Base-by-base conservation (phyloP, 2,113 vertebrate genomes). In the Crypturellus undulatus region DNA sequence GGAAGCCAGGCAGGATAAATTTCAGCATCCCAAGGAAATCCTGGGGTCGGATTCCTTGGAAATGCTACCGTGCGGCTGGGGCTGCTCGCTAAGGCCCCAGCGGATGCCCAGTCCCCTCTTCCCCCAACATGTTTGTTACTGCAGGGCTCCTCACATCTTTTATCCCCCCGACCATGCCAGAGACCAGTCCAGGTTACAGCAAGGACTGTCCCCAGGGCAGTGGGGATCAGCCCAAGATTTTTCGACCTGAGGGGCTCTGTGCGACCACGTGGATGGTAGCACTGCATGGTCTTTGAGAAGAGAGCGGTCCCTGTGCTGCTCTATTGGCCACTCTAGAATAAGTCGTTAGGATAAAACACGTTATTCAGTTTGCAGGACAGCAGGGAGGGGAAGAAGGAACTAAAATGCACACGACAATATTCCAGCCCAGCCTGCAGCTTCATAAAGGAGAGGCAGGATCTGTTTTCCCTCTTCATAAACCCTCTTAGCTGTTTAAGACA, bases 121-220 rank as follows among this genome's bases (percentile, higher is more conserved):
- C 42, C 34, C 40, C 18, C 4, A 54, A 36, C 18, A 6, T 12
- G 22, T 30, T 14, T 0, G 0, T 65, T 80, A 28, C 40, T 68
- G 30, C 26, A 8, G 9, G 28, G 28, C 28, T 36, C 16, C 6
- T 64, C 36, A 8, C 15, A 1, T 21, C 4, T 0, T 28, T 40
- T 7, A 1, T 22, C 21, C 14, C 21, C 20, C 4, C 14, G 12
- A 15, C 69, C 19, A 2, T 1, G 3, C 28, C 10, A 0, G 13
- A 36, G 17, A 38, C 6, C 0, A 0, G 42, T 3, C 10, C 34
- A 26, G 56, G 68, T 26, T 32, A 34, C 54, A 30, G 62, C 28
- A 8, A 52, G 42, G 32, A 10, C 18, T 3, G 36, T 36, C 63
- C 40, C 79, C 10, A 1, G 8, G 21, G 51, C 38, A 1, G 22